Evolutionary conservation across 1,140 invertebrate species (phyloP).

Genomic region (Papilio helenus): DNA sequence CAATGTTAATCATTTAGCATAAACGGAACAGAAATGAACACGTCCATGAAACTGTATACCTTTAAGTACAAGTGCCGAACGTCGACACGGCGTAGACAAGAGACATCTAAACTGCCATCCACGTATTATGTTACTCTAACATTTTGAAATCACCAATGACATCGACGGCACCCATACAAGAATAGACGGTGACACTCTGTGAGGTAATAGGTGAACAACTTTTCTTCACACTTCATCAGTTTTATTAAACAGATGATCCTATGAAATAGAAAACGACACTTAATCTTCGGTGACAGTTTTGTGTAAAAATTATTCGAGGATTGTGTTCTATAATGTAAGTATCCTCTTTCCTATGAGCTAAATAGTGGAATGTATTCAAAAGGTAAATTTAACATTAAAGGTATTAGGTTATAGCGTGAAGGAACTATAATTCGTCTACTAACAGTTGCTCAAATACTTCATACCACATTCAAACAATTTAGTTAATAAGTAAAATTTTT

Average conservation of each 20-base stretch:
- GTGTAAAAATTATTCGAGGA: slow-evolving; percentile 65
- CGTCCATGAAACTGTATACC: slow-evolving; percentile 57
- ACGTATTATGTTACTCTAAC: slow-evolving; percentile 70
- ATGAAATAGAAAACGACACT: slow-evolving; percentile 69
- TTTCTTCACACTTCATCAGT: slow-evolving; percentile 61
- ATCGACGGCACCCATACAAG: slow-evolving; percentile 68
- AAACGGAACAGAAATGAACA: slow-evolving; percentile 49
- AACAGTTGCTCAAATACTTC: slow-evolving; percentile 22
- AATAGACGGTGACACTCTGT: slow-evolving; percentile 70
- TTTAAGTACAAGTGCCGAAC: slow-evolving; percentile 56
- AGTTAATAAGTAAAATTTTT: slow-evolving; percentile 26
- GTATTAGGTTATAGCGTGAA: slow-evolving; percentile 36
- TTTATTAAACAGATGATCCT: slow-evolving; percentile 65
- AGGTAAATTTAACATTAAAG: slow-evolving; percentile 37
- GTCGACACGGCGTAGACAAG: slow-evolving; percentile 49
- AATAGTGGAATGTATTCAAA: slow-evolving; percentile 45
- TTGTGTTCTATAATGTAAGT: slow-evolving; percentile 50
- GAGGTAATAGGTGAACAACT: slow-evolving; percentile 70
- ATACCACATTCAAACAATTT: slow-evolving; percentile 17
- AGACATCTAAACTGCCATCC: slow-evolving; percentile 48
- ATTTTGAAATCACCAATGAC: slow-evolving; percentile 76
- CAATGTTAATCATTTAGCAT: slow-evolving; percentile 46
- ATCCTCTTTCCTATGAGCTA: slow-evolving; percentile 60
- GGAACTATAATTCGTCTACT: slow-evolving; percentile 21
- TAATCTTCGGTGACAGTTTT: slow-evolving; percentile 71